A percentile compares a stretch with the other conserved stretches of the same genome.
Evolutionary conservation across 1,140 invertebrate species (phyloP).

Genomic region (Zaprionus ornatus): DNA sequence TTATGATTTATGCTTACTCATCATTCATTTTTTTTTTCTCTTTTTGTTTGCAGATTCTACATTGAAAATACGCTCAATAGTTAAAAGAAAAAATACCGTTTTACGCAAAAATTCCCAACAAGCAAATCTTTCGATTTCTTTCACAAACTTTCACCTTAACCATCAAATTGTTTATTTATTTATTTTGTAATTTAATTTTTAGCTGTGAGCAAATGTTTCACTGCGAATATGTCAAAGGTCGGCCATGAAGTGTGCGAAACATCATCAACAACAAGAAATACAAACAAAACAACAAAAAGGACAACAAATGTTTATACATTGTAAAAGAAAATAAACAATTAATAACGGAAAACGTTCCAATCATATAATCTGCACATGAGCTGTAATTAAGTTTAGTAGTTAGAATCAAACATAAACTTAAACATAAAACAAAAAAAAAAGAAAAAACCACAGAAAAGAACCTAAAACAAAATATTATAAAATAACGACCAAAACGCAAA

Average conservation of each 20-base stretch:
- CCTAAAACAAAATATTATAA: conserved; percentile 12
- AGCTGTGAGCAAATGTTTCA: conserved; percentile 75
- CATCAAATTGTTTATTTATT: conserved; percentile 12
- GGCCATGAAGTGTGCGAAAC: conserved; percentile 75
- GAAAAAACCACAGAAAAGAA: conserved; percentile 16
- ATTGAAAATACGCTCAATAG: conserved; percentile 47
- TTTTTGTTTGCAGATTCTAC: conserved; percentile 52
- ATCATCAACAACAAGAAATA: conserved; percentile 44
- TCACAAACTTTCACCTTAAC: not conserved
- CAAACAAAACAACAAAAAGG: conserved; percentile 54
- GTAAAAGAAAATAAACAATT: conserved; percentile 30
- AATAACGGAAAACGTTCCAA: conserved; percentile 54
- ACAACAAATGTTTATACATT: conserved; percentile 41
- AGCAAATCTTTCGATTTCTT: not conserved
- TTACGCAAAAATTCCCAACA: conserved; percentile 22
- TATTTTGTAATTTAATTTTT: conserved; percentile 10
- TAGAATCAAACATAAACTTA: conserved; percentile 51
- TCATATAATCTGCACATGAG: conserved; percentile 57
- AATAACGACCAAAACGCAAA: conserved; percentile 28
- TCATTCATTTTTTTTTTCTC: conserved; percentile 20
- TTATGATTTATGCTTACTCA: not conserved
- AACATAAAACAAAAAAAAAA: conserved; percentile 15
- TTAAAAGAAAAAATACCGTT: conserved; percentile 35
- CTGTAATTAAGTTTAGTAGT: conserved; percentile 80
- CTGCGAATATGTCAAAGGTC: conserved; percentile 81